phyloP scores from a whole-genome alignment of 2,888 invertebrate genomes.

The Tridacna gigas region DNA sequence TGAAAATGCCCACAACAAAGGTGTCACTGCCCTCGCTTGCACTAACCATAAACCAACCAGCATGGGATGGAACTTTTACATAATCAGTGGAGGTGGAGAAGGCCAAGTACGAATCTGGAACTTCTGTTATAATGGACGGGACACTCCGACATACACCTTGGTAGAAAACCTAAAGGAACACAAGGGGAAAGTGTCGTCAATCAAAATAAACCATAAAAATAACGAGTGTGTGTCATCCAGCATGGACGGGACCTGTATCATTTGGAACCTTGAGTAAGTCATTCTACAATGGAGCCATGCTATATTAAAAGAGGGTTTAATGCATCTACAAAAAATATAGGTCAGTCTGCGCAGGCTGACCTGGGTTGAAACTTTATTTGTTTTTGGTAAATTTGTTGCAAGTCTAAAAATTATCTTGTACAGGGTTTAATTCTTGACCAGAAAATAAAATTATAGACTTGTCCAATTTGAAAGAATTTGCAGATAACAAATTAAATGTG shows the following conservation, averaged over 20 bases:
- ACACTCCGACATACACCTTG: constrained; percentile 60
- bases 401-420: no score
- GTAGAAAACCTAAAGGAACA: constrained; percentile 91
- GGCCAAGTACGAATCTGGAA: constrained; percentile 88
- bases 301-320: no score
- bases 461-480: no score
- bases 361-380: no score
- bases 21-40: constrained; percentile 92
- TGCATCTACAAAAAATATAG: no score
- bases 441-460: no score
- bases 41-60: constrained; percentile 88
- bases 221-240: constrained; percentile 95
- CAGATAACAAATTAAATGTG: no score
- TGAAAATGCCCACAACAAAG: constrained; percentile 95
- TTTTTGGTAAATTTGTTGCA: no score
- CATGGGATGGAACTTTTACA: constrained; percentile 78
- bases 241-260: constrained; percentile 95
- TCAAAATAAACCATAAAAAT: constrained; percentile 91
- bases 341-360: no score
- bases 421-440: no score
- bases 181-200: constrained; percentile 93
- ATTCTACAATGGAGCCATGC: background rate
- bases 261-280: constrained; percentile 94
- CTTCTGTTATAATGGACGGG: constrained; percentile 59
- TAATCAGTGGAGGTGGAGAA: constrained; percentile 96